Percentiles rank a stretch among this genome's conserved stretches.
These are phyloP conservation scores for Acanthosepion esculentum DNA, from an alignment of 2,888 invertebrate species.

Conservation along the genomic window DNA sequence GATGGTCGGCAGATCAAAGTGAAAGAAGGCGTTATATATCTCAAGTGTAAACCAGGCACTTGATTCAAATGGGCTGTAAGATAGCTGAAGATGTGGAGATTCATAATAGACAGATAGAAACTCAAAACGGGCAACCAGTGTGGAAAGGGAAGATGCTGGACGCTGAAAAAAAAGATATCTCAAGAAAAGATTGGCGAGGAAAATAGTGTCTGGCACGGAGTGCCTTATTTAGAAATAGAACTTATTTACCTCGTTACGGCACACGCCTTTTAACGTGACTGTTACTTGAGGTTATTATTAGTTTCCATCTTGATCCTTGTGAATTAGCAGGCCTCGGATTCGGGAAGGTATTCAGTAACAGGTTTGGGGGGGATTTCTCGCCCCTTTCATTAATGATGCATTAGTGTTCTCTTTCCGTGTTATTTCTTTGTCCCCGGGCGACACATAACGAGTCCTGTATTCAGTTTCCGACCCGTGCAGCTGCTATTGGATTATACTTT, in stretches of 20 bases:
- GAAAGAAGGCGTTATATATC: neutral
- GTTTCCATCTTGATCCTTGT: neutral
- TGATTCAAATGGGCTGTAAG: neutral
- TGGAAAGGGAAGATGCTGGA: neutral
- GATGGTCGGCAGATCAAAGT: slow-evolving; percentile 2
- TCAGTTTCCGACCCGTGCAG: neutral
- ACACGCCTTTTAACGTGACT: neutral
- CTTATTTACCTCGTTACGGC: neutral
- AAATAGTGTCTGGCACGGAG: neutral
- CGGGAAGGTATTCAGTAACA: neutral
- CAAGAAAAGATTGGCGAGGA: neutral
- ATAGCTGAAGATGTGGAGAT: neutral
- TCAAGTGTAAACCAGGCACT: neutral
- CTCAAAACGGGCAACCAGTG: neutral
- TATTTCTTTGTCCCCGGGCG: neutral
- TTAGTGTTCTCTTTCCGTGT: neutral
- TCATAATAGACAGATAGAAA: no score
- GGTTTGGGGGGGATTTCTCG: neutral
- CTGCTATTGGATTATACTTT: slow-evolving; percentile 33
- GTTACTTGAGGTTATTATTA: neutral
- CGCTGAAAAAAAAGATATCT: neutral
- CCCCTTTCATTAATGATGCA: neutral
- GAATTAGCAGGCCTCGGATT: neutral
- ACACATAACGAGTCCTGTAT: neutral
- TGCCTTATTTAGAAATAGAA: neutral